Evolutionary conservation across 1,140 invertebrate genomes (phyloP).

Genomic region (Brachionus asplanchnoidis): DNA sequence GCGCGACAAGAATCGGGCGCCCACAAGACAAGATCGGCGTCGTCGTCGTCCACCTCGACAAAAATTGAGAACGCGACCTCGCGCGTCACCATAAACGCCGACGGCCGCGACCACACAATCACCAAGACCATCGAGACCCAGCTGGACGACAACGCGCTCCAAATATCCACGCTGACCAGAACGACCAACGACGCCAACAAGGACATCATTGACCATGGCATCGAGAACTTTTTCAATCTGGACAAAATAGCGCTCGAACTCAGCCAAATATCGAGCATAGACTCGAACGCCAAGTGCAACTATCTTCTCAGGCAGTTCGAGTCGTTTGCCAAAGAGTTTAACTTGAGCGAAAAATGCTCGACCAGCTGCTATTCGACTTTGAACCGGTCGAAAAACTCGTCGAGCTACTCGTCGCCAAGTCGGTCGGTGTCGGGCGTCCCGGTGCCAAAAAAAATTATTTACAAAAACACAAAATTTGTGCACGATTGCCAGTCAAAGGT

Average conservation of each 20-base stretch:
- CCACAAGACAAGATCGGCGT: background rate
- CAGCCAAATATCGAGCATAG: constrained; percentile 24
- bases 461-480: constrained; percentile 14
- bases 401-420: background rate
- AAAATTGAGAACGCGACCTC: background rate
- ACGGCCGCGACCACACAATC: background rate
- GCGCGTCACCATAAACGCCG: background rate
- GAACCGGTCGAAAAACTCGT: constrained; percentile 12
- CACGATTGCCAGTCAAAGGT: background rate
- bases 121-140: constrained; percentile 14
- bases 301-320: constrained; percentile 14
- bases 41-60: background rate
- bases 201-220: background rate
- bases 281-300: constrained; percentile 12
- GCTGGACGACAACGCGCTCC: background rate
- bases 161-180: constrained; percentile 24
- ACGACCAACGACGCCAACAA: background rate
- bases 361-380: constrained; percentile 9
- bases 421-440: background rate
- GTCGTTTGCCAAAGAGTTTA: constrained; percentile 33
- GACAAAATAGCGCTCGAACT: constrained; percentile 34
- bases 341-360: background rate
- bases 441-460: background rate
- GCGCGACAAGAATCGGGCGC: background rate
- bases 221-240: constrained; percentile 24